These are phyloP conservation scores for Phytoseiulus persimilis DNA, from an alignment of 2,888 invertebrate genomes.

Conservation along the genomic window DNA sequence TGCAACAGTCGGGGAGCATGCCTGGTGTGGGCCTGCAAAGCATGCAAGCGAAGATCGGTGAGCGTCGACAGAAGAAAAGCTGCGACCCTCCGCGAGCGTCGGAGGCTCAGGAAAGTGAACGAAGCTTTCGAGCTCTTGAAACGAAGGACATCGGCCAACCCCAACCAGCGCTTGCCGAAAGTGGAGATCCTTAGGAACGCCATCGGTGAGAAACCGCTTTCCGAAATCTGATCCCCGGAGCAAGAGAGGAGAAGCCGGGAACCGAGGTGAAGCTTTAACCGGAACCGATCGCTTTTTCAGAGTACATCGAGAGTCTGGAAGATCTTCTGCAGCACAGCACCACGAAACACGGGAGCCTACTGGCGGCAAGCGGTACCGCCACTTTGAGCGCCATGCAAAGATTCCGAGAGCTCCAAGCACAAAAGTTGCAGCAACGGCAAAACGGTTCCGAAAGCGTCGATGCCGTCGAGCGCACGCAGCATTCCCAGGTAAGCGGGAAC, in stretches of 20 bases:
- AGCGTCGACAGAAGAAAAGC: slow-evolving; percentile 92
- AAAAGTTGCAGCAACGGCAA: slow-evolving; percentile 27
- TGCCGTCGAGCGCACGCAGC: not conserved
- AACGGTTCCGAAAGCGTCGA: not conserved
- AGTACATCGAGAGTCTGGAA: slow-evolving; percentile 59
- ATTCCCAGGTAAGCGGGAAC: not conserved
- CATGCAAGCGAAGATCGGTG: slow-evolving; percentile 82
- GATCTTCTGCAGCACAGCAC: slow-evolving; percentile 60
- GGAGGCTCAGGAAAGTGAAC: slow-evolving; percentile 89
- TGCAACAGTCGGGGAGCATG: slow-evolving; percentile 56
- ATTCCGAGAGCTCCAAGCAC: slow-evolving; percentile 26
- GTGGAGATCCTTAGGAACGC: slow-evolving; percentile 93
- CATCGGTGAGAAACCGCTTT: slow-evolving; percentile 65
- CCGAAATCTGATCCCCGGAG: not conserved
- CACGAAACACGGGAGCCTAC: slow-evolving; percentile 46
- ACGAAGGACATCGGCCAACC: slow-evolving; percentile 82
- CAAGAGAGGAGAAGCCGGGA: no score
- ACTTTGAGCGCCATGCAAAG: slow-evolving; percentile 22
- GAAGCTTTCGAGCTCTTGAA: slow-evolving; percentile 95
- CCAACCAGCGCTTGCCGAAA: slow-evolving; percentile 90
- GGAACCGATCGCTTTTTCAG: slow-evolving; percentile 6
- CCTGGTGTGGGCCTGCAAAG: slow-evolving; percentile 92
- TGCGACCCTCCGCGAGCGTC: slow-evolving; percentile 84
- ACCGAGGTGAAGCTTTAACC: no score
- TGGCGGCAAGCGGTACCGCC: slow-evolving; percentile 19